Conservation (phyloP, 1,140 invertebrate species). For the Ceratosolen solmsi region DNA sequence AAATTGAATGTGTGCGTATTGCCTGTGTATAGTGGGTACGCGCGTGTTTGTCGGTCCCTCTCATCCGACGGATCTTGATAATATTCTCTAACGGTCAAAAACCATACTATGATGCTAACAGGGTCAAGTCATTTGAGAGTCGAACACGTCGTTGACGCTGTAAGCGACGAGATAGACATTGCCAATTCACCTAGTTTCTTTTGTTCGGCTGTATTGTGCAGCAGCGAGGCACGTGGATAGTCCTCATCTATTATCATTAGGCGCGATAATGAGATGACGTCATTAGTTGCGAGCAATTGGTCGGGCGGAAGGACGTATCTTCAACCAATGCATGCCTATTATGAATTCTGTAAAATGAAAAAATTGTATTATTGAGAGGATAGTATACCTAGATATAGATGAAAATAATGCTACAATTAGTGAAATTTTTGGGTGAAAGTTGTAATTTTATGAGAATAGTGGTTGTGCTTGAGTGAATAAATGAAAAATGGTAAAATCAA, state of each 20-base stretch:
- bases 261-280: not conserved
- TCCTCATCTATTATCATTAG: not conserved
- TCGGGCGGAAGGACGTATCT: not conserved
- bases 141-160: not conserved
- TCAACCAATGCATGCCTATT: too few relatives aligned
- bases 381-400: too few relatives aligned
- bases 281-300: too few relatives aligned
- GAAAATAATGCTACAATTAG: too few relatives aligned
- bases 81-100: conserved; percentile 55
- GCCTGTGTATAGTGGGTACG: not conserved
- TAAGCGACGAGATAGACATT: conserved; percentile 53
- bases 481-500: too few relatives aligned
- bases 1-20: conserved; percentile 10
- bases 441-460: too few relatives aligned
- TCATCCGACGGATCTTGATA: conserved; percentile 48
- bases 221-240: not conserved
- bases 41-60: conserved; percentile 25
- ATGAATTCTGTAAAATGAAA: too few relatives aligned
- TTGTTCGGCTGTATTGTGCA: conserved; percentile 24
- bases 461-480: too few relatives aligned
- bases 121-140: conserved; percentile 57
- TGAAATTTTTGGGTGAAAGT: too few relatives aligned
- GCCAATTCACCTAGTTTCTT: conserved; percentile 67
- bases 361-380: too few relatives aligned
- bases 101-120: conserved; percentile 61